These are phyloP conservation scores for Gambusia yucatana DNA, from an alignment of 2,797 vertebrate genomes.

Conservation along the genomic window DNA sequence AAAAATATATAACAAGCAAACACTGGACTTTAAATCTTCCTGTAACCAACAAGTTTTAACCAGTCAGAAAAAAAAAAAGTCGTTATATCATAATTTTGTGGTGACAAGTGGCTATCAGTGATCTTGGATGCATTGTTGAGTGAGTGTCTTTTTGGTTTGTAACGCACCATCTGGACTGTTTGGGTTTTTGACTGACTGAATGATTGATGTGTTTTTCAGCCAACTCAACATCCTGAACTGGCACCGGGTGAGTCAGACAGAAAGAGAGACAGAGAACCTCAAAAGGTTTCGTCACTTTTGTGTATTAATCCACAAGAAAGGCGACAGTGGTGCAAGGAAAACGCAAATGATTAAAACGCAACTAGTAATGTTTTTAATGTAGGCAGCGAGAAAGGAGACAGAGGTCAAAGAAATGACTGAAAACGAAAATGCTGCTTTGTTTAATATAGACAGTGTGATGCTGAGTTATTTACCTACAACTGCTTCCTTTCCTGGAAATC, in stretches of 20 bases:
- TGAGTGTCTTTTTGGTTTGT: background rate
- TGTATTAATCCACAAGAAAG: background rate
- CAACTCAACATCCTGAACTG: constrained; percentile 3
- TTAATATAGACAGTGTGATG: background rate
- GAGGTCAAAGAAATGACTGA: background rate
- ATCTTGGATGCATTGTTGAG: background rate
- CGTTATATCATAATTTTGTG: background rate
- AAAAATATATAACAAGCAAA: background rate
- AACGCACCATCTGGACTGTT: constrained; percentile 3
- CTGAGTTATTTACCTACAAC: background rate
- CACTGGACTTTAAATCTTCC: background rate
- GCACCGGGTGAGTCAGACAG: background rate
- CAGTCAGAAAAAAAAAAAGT: background rate
- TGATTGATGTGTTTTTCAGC: background rate
- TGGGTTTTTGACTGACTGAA: background rate
- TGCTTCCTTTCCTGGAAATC: background rate
- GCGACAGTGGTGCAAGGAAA: background rate
- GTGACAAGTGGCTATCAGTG: background rate
- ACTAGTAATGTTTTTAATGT: no score
- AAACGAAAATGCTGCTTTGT: background rate
- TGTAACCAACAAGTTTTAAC: background rate
- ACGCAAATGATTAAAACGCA: no score
- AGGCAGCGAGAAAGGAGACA: background rate
- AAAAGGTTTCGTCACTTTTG: background rate
- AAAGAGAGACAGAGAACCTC: background rate